Percentiles rank a stretch among this genome's conserved stretches.
Evolutionary conservation across 2,113 vertebrate genomes (phyloP).

Genomic region (Neolamprologus falcicula): DNA sequence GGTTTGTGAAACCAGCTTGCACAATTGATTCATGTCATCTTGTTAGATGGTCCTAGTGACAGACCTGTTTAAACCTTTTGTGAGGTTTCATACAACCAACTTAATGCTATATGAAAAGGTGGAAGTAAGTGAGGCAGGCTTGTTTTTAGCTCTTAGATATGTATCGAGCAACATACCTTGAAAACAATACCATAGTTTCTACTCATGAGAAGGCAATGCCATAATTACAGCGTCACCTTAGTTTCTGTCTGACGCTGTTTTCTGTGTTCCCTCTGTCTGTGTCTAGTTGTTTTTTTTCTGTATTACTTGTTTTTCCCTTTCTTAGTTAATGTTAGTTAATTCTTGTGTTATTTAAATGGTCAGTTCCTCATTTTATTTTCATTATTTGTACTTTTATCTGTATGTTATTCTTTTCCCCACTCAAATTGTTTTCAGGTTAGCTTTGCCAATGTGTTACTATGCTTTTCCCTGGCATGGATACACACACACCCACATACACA

Average conservation of each 20-base stretch:
- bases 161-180: background rate
- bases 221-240: background rate
- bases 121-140: background rate
- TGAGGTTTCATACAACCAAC: background rate
- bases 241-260: background rate
- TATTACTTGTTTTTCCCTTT: background rate
- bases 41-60: background rate
- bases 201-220: background rate
- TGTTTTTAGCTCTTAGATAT: background rate
- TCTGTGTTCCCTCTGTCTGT: background rate
- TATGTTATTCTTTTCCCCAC: background rate
- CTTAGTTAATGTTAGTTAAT: background rate
- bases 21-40: conserved; percentile 10
- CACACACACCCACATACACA: background rate
- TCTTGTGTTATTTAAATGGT: background rate
- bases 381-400: background rate
- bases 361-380: background rate
- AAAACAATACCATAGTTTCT: background rate
- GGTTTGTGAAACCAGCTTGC: background rate
- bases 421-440: background rate
- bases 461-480: background rate
- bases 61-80: background rate
- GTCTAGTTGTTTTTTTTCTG: background rate
- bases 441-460: background rate
- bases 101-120: background rate